A percentile compares a stretch with the other conserved stretches of the same genome.
phyloP scores from a whole-genome alignment of 2,888 invertebrate species.

The Limnephilus marmoratus region DNA sequence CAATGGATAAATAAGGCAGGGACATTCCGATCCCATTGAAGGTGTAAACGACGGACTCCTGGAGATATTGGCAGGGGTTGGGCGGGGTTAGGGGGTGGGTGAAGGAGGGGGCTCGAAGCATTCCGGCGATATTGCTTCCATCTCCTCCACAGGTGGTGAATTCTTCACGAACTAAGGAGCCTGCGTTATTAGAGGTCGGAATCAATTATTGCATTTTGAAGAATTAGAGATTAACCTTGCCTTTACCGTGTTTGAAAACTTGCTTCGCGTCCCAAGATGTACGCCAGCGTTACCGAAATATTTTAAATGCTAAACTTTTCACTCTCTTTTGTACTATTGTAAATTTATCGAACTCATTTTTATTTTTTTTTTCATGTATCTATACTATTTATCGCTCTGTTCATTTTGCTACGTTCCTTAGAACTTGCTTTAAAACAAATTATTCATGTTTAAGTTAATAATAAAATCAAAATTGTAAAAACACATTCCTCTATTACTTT shows the following conservation, averaged over 20 bases:
- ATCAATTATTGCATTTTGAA: not conserved
- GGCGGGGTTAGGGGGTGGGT: not conserved
- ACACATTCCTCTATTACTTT: no score
- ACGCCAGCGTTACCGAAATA: no score
- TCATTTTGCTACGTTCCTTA: no score
- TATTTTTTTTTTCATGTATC: no score
- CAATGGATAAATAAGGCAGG: not conserved
- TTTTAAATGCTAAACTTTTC: no score
- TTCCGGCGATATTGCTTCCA: not conserved
- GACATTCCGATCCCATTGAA: not conserved
- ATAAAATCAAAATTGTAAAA: no score
- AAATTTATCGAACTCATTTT: no score
- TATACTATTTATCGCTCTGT: no score
- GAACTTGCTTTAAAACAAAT: no score
- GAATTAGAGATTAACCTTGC: not conserved
- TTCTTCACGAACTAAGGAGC: slow-evolving; percentile 5
- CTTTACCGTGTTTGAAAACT: not conserved
- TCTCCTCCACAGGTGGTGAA: slow-evolving; percentile 26
- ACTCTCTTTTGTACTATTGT: no score
- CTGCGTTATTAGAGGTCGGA: not conserved
- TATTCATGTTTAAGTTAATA: no score
- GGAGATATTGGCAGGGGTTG: not conserved
- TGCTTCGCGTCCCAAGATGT: no score
- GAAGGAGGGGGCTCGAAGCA: not conserved
- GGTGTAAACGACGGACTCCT: not conserved